A percentile compares a stretch with the other conserved stretches of the same genome.
Evolutionary conservation across 2,888 invertebrate species (phyloP).

Genomic region (Lomographa bimaculata): DNA sequence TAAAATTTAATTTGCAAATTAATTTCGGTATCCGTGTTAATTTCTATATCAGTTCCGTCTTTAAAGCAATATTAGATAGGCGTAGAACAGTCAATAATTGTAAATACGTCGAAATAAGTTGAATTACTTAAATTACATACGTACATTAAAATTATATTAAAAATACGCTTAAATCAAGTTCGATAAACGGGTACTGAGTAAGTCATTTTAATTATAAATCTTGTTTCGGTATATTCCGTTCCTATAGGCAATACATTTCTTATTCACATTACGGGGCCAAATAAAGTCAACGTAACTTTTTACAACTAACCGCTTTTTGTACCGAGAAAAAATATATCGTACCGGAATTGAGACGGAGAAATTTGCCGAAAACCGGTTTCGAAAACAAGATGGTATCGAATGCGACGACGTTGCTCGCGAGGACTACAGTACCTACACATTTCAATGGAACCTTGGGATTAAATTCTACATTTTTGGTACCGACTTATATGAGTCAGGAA

Average conservation of each 20-base stretch:
- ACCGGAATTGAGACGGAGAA: background rate
- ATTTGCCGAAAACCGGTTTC: slow-evolving; percentile 17
- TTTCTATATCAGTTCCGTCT: slow-evolving; percentile 26
- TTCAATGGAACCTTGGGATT: slow-evolving; percentile 56
- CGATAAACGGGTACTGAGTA: slow-evolving; percentile 55
- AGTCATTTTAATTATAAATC: slow-evolving; percentile 26
- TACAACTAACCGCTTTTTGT: slow-evolving; percentile 25
- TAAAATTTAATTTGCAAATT: slow-evolving; percentile 58
- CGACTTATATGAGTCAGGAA: slow-evolving; percentile 81
- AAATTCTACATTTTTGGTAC: slow-evolving; percentile 75
- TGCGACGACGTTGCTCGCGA: slow-evolving; percentile 49
- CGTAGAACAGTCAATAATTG: slow-evolving; percentile 20
- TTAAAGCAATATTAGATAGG: slow-evolving; percentile 34
- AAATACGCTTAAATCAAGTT: slow-evolving; percentile 40
- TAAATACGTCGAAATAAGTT: slow-evolving; percentile 15
- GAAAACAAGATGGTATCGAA: slow-evolving; percentile 63
- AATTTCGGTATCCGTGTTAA: slow-evolving; percentile 26
- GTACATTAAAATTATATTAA: slow-evolving; percentile 27
- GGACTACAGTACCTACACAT: slow-evolving; percentile 54
- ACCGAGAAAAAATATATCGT: background rate
- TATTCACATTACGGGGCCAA: slow-evolving; percentile 56
- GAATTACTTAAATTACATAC: slow-evolving; percentile 15
- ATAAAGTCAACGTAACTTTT: slow-evolving; percentile 32
- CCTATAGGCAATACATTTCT: slow-evolving; percentile 57
- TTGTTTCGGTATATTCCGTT: slow-evolving; percentile 52